Evolutionary conservation across 2,113 vertebrate species (phyloP), one percentile per base, ranked within the genome.

Genomic region (Lophius piscatorius): DNA sequence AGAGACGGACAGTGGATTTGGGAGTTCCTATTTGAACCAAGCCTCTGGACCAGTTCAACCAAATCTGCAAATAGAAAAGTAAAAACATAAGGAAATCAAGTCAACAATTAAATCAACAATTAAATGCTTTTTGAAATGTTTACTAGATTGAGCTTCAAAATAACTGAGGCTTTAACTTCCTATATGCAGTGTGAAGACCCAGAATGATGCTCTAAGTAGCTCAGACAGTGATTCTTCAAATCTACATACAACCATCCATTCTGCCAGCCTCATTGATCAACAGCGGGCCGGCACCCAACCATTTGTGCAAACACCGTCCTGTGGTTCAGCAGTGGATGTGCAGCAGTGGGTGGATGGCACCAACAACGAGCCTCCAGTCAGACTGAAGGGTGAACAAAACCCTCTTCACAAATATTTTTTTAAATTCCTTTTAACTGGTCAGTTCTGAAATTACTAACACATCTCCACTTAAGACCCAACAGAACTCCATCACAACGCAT

Each of bases 1-100:
- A 4, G 88, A 91, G 58, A 87, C 84, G 42, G 89, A 90, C 70
- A 84, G 90, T 6, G 81, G 88, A 9, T 77, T 86, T 67, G 87
- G 88, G 39, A 82, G 82, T 24, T 89, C 87, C 29, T 70, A 84
- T 63, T 78, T 80, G 72, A 84, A 74, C 63, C 85, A 76, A 4
- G 29, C 58, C 16, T 66, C 69, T 12, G 84, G 74, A 63, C n/a
- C 62, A 38, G 68, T 75, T 48, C 76, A 81, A n/a, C 31, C 75
- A 36, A 59, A 78, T 68, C 42, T 65, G 11, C 45, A 67, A 18
- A 41, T 61, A 68, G 78, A 83, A 46, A 87, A 85, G 90, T 91
- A 36, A 8, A 51, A 8, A 51, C 2, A 9, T 14, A 9, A 2
- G 18, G 6, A 26, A 13, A 39, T 17, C 6, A 6, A 34, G 12